phyloP scores from a whole-genome alignment of 2,888 invertebrate species.

The Microctonus brassicae region DNA sequence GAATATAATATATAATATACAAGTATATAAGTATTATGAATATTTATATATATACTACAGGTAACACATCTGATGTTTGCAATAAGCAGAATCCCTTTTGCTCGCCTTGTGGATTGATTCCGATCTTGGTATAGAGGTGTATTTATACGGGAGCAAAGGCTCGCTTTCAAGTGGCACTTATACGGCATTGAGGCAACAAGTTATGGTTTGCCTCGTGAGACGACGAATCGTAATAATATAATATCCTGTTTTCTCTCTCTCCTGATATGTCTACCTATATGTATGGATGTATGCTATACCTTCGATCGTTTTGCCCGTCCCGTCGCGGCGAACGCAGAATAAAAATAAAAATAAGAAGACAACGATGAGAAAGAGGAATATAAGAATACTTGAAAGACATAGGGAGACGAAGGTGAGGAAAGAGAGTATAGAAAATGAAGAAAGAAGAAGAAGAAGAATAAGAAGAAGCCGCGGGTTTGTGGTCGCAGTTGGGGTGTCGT shows the following conservation, averaged over 20 bases:
- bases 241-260: slow-evolving; percentile 42
- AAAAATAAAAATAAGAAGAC: slow-evolving; percentile 15
- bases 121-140: slow-evolving; percentile 42
- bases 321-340: slow-evolving; percentile 1
- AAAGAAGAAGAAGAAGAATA: slow-evolving; percentile 34
- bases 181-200: slow-evolving; percentile 31
- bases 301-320: slow-evolving; percentile 16
- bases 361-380: slow-evolving; percentile 22
- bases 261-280: slow-evolving; percentile 4
- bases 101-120: slow-evolving; percentile 43
- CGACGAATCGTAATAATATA: slow-evolving; percentile 50
- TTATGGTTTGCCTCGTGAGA: slow-evolving; percentile 33
- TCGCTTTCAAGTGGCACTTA: slow-evolving; percentile 41
- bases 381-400: slow-evolving; percentile 33
- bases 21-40: neutral
- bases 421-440: slow-evolving; percentile 18
- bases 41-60: neutral
- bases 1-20: neutral
- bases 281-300: neutral
- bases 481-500: slow-evolving; percentile 54
- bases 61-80: slow-evolving; percentile 7
- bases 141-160: slow-evolving; percentile 37
- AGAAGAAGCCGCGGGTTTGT: slow-evolving; percentile 34
- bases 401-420: slow-evolving; percentile 15
- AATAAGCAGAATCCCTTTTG: slow-evolving; percentile 32